phyloP scores from a whole-genome alignment of 2,888 invertebrate species.

The Strigamia maritima region DNA sequence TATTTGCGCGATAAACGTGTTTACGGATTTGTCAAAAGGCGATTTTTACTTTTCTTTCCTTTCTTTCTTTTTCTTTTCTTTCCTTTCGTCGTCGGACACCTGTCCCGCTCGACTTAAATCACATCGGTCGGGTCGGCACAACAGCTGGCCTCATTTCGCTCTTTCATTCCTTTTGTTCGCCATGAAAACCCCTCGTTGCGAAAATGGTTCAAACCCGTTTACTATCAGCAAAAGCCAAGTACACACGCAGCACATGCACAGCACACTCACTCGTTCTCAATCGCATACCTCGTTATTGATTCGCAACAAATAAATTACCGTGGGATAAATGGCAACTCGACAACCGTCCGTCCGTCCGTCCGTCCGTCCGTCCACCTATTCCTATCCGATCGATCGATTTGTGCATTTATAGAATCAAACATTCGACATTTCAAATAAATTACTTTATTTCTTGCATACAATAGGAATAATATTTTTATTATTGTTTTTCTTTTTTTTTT shows the following conservation, averaged over 20 bases:
- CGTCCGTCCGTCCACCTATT: too few relatives aligned
- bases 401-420: too few relatives aligned
- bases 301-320: background rate
- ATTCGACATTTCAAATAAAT: background rate
- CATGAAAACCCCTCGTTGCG: background rate
- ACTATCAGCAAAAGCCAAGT: background rate
- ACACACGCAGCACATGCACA: too few relatives aligned
- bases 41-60: background rate
- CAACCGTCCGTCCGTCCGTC: too few relatives aligned
- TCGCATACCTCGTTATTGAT: conserved; percentile 23
- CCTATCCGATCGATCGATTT: too few relatives aligned
- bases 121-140: background rate
- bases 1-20: background rate
- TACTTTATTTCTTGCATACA: conserved; percentile 29
- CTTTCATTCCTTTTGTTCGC: background rate
- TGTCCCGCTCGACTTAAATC: background rate
- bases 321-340: too few relatives aligned
- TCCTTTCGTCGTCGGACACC: background rate
- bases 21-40: background rate
- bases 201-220: conserved; percentile 12
- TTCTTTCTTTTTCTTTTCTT: background rate
- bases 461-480: conserved; percentile 22
- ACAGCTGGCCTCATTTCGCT: conserved; percentile 10
- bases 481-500: background rate
- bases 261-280: too few relatives aligned